Evolutionary conservation across 2,888 invertebrate genomes (phyloP).

Genomic region (Biston stratarius): DNA sequence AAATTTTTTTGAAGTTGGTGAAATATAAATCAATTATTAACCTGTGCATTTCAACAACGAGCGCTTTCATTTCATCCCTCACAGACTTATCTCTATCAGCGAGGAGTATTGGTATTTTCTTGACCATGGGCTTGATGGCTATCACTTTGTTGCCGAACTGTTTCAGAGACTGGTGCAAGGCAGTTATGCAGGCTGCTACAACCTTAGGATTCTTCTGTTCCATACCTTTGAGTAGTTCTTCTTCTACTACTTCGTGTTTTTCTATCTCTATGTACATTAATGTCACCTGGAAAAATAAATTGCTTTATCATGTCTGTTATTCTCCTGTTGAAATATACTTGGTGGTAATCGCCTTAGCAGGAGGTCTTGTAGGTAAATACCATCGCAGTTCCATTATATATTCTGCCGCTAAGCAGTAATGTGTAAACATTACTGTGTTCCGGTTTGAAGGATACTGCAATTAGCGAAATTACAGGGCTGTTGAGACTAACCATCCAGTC

Average conservation of each 20-base stretch:
- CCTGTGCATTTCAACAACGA: conserved; percentile 97
- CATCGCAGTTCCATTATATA: too few relatives aligned
- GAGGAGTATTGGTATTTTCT: conserved; percentile 93
- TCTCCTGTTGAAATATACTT: too few relatives aligned
- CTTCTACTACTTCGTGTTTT: conserved; percentile 95
- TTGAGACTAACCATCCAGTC: too few relatives aligned
- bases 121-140: conserved; percentile 94
- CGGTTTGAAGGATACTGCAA: too few relatives aligned
- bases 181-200: conserved; percentile 93
- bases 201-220: conserved; percentile 99
- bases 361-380: too few relatives aligned
- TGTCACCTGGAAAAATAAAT: conserved; percentile 87
- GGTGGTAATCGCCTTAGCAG: too few relatives aligned
- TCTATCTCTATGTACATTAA: conserved; percentile 98
- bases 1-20: too few relatives aligned
- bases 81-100: conserved; percentile 97
- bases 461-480: too few relatives aligned
- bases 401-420: too few relatives aligned
- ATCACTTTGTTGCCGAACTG: conserved; percentile 98
- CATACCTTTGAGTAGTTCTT: conserved; percentile 97
- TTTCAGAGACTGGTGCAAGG: conserved; percentile 91
- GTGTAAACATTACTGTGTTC: too few relatives aligned
- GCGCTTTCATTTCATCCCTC: conserved; percentile 95
- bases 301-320: not conserved
- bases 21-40: conserved; percentile 61